phyloP scores from a whole-genome alignment of 2,888 invertebrate species.

The Ormyrus thymus region DNA sequence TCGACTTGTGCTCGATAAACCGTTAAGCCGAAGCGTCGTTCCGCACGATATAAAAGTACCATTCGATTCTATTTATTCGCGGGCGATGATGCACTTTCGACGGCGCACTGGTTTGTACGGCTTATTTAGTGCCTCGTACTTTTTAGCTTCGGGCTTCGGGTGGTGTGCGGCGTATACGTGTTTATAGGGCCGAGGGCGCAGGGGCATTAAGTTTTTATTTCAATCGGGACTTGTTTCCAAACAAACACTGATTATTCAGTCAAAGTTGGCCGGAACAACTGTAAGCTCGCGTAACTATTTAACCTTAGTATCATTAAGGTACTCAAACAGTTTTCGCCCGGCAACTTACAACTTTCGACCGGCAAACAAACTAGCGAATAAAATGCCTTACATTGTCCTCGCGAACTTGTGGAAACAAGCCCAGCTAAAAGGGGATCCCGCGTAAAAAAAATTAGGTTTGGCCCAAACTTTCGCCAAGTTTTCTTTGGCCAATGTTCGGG shows the following conservation, averaged over 20 bases:
- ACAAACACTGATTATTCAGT: not conserved
- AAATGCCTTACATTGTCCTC: not conserved
- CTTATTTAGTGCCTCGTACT: no score
- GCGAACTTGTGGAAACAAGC: not conserved
- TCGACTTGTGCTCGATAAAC: conserved; percentile 19
- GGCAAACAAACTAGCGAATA: not conserved
- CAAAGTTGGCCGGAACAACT: not conserved
- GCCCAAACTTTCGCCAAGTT: no score
- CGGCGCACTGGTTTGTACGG: not conserved
- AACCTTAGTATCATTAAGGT: not conserved
- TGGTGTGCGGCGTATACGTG: no score
- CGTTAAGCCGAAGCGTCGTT: conserved; percentile 17
- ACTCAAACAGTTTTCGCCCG: not conserved
- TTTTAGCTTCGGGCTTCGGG: no score
- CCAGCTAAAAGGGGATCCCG: not conserved
- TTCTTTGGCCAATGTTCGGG: no score
- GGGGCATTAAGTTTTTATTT: no score
- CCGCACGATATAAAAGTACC: conserved; percentile 27
- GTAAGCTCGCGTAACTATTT: not conserved
- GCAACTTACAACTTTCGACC: not conserved
- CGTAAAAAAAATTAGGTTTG: no score
- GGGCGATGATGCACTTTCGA: not conserved
- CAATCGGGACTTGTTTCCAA: not conserved
- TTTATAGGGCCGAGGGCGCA: no score
- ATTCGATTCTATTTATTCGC: conserved; percentile 31